Evolutionary conservation across 2,888 invertebrate genomes (phyloP), one percentile per base, ranked within the genome.

Genomic region (Drosophila glabriapex): DNA sequence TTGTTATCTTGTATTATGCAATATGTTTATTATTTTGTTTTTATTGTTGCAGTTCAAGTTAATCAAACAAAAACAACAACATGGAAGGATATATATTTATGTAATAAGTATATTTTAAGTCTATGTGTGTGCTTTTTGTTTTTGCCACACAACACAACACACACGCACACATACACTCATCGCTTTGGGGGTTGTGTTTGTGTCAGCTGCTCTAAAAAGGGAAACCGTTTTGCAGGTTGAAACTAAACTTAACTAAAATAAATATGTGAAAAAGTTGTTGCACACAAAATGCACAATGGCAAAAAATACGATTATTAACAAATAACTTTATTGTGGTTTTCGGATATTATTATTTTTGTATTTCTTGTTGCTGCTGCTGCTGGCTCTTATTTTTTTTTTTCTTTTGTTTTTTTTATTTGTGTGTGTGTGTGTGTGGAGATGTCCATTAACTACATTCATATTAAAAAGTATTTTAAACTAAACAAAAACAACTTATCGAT

Each of bases 31-130:
- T 39, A 66, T 59, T 76, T 66, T 61, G 61, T 68, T 64, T 63
- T 81, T 72, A 80, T 83, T 73, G 77, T 79, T 84, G 73, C 78
- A 83, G 71, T 80, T 85, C 56, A 71, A 72, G 55, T 74, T 46
- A 73, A 82, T 67, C 73, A 83, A 83, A 79, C 76, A 83, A 83
- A 83, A 84, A 75, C 86, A 86, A 85, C 83, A 84, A 86, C 80
- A 78, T 84, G 84, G 84, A 84, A 84, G 84, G 84, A 84, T 84
- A 86, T 78, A 81, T 68, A 50, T 61, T 31, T 67, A 50, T 68
- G 60, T 55, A 52, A 63, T 76, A 62, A 68, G 64, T 68, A 54
- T 75, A 52, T 66, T 43, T 41, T 43, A 43, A 22, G 58, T 58
- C 29, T 64, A 25, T 68, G 59, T 65, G 39, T 60, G 53, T 58